phyloP scores from a whole-genome alignment of 2,888 invertebrate species.

The Oxycera nigricornis region DNA sequence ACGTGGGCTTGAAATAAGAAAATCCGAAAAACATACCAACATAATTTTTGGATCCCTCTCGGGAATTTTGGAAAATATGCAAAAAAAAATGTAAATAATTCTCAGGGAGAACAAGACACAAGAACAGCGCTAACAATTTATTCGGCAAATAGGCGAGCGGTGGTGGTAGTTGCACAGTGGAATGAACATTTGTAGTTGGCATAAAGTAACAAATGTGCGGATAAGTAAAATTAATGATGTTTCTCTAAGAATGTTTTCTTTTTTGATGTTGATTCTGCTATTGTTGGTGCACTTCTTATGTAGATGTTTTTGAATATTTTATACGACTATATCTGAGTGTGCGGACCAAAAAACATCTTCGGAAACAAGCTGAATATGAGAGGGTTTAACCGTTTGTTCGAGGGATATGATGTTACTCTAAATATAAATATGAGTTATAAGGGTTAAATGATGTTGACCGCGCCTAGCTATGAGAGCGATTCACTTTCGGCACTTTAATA shows the following conservation, averaged over 20 bases:
- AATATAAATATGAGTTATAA: too few species aligned
- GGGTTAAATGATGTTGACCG: too few species aligned
- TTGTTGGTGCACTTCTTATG: too few species aligned
- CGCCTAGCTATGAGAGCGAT: too few species aligned
- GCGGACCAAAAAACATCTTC: too few species aligned
- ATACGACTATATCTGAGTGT: too few species aligned
- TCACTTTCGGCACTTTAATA: too few species aligned
- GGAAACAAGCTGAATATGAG: too few species aligned
- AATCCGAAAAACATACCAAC: slow-evolving; percentile 37
- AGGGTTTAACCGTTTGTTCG: too few species aligned
- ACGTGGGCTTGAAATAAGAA: slow-evolving; percentile 4
- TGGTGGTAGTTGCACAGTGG: too few species aligned
- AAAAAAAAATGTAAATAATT: slow-evolving; percentile 17
- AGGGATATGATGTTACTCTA: too few species aligned
- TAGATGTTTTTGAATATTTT: too few species aligned
- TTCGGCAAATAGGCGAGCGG: slow-evolving; percentile 15
- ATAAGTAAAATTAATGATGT: slow-evolving; percentile 43
- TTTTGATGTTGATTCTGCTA: background rate
- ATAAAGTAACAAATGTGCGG: slow-evolving; percentile 41
- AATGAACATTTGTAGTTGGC: slow-evolving; percentile 29
- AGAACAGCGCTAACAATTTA: background rate
- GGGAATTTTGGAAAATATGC: slow-evolving; percentile 37
- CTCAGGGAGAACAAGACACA: background rate
- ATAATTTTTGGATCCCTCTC: slow-evolving; percentile 33
- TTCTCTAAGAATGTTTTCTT: slow-evolving; percentile 5